Base-by-base conservation (phyloP, 2,113 vertebrate species). In the Pyrgilauda ruficollis region DNA sequence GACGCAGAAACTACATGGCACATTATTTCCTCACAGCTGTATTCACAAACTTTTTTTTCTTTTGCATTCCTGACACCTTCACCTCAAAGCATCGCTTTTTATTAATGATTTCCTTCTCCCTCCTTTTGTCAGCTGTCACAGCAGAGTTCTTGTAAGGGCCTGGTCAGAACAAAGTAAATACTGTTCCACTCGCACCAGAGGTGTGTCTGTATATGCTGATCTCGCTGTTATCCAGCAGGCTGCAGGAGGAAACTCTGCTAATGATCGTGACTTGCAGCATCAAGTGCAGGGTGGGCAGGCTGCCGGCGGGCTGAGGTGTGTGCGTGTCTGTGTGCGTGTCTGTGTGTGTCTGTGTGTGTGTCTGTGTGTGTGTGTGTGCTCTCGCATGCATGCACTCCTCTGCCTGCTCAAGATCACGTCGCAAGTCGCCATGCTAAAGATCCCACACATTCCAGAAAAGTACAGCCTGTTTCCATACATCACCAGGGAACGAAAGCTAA, bases 161-260 rank as follows among this genome's bases (percentile, higher is more conserved):
- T 43, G 23, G 61, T 70, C 46, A 68, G 77, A 91, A 83, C 93
- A 96, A 93, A 85, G 90, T 70, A 76, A 95, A 94, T 27, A 50
- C 69, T 87, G 62, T 92, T 96, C 44, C 64, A 1, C 87, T 84
- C 79, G 31, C 8, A 4, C 83, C 35, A 33, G 80, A 94, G 87
- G 82, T 74, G 55, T 80, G 89, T 79, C 81, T 84, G 50, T 33
- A 14, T 72, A 14, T 68, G 88, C 41, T 13, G 31, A 78, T 84
- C 64, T 89, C 50, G 11, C 87, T 70, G 69, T 84, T 96, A 93
- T 94, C 87, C 77, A 64, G 84, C 61, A 56, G 70, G 47, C 61
- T 95, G 89, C 63, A 63, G 84, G 74, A 94, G 63, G 84, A 92
- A 94, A 20, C 68, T 87, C 91, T 89, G 90, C 56, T 89, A 73